Evolutionary conservation across 2,113 vertebrate genomes (phyloP), one percentile per base, ranked within the genome.

Genomic region (Tor tambroides): DNA sequence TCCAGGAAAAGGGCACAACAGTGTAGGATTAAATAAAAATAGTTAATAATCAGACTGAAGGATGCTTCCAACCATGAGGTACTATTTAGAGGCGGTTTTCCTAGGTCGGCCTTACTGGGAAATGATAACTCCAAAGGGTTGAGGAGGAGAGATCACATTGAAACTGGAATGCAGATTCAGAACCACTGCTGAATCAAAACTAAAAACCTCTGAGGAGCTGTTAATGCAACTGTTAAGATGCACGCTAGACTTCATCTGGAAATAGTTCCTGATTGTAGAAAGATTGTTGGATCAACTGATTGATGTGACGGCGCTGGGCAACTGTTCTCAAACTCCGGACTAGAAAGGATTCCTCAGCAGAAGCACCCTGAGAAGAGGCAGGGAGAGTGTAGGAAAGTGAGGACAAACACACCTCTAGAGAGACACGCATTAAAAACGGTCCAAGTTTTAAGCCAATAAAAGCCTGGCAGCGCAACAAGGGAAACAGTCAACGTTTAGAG

Each of bases 261-360:
- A 26, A 75, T 8, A 15, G 17, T 71, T 86, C 71, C 61, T 85
- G 54, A 91, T 89, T 85, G 87, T 51, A 76, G 46, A 72, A 69
- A 79, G 61, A 84, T 65, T 89, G 85, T 75, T 79, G 59, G 30
- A 83, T 83, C 85, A 38, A 83, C 71, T 78, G 86, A 86, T 86
- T 87, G 54, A 59, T 46, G 43, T 46, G 43, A 46, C 43, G 43
- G 3, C 43, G 3, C 43, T 46, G 43, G 43, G 11, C 43, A 46
- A 46, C 43, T 12, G 10, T 78, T 85, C 67, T 85, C 86, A 85
- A 71, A 54, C 59, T 84, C 61, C 43, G 12, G 43, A 46, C 43
- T 46, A 46, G 43, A 12, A 46, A 12, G 26, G 26, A 84, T 32
- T 35, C 76, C 65, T 80, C 63, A 77, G 38, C 61, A 74, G 61